Evolutionary conservation across 2,797 vertebrate species (phyloP).

Genomic region (Hypotaenidia philippensis): DNA sequence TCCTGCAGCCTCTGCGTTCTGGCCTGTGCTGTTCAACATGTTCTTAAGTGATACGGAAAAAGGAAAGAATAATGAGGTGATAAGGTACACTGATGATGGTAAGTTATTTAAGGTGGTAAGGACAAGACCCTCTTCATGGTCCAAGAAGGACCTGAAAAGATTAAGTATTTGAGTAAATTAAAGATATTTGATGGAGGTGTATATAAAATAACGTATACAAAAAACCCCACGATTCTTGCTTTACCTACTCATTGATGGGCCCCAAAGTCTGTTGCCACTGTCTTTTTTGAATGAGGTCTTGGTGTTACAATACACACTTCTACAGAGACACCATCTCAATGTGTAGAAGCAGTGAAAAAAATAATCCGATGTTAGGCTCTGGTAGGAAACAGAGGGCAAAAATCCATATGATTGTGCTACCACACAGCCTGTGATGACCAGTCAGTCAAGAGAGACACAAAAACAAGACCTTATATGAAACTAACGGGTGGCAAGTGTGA

Average conservation of each 20-base stretch:
- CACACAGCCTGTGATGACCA: background rate
- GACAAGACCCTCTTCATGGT: constrained; percentile 13
- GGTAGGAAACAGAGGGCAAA: background rate
- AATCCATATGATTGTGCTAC: background rate
- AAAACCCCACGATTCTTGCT: background rate
- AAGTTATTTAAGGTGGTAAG: constrained; percentile 55
- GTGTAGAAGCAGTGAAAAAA: background rate
- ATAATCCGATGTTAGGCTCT: background rate
- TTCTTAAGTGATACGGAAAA: constrained; percentile 41
- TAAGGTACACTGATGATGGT: constrained; percentile 39
- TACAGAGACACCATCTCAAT: background rate
- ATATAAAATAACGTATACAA: background rate
- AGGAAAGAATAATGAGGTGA: constrained; percentile 63
- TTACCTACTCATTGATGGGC: background rate
- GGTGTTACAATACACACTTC: background rate
- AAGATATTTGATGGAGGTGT: background rate
- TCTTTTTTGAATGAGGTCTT: background rate
- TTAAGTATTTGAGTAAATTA: background rate
- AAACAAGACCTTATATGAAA: background rate
- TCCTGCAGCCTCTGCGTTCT: constrained; percentile 29
- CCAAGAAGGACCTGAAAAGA: constrained; percentile 5
- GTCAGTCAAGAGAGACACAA: background rate
- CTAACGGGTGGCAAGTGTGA: background rate
- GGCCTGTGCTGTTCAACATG: constrained; percentile 18
- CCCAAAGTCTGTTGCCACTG: background rate